Base-by-base conservation (phyloP, 2,797 vertebrate species). In the Heliangelus exortis region DNA sequence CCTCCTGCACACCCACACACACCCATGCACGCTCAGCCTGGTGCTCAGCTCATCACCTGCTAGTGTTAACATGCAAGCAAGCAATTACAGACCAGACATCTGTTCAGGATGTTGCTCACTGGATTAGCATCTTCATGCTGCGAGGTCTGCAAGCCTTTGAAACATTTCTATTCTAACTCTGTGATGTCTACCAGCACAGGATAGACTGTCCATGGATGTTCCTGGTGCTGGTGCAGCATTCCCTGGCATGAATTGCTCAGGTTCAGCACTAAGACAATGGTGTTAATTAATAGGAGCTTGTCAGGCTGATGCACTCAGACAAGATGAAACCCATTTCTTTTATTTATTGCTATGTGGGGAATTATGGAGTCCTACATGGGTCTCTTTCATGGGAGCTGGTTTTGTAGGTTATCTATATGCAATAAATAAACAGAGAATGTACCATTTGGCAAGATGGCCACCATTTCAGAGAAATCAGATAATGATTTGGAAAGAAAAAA, bases 61-160 rank as follows among this genome's bases (percentile, higher is more conserved):
- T 63, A 62, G 55, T 67, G 83, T 88, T 93, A 94, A 91, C 76
- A 81, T 5, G 85, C 63, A 65, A 41, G 12, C 74, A 59, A 71
- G 77, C 55, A 74, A 59, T 69, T 80, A 65, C 81, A 73, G 81
- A 85, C 53, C 73, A 96, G 91, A 95, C 94, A 93, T 93, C 93
- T 97, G 90, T 26, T 89, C 94, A 92, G 87, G 93, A 93, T 94
- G 88, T 88, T 80, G 85, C 81, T 96, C 93, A 92, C 7, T 79
- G 89, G 61, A 92, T 88, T 79, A 89, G 66, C 34, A 71, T 90
- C 90, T 91, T 91, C 0, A 0, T 8, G 0, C 55, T 66, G 91
- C 36, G 41, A 87, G 58, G 73, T 82, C 87, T 94, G 85, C 77
- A 76, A 71, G 57, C 15, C 68, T 96, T 76, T 78, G 57, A 90